phyloP scores from a whole-genome alignment of 2,113 vertebrate species.

The Lasiurus cinereus region DNA sequence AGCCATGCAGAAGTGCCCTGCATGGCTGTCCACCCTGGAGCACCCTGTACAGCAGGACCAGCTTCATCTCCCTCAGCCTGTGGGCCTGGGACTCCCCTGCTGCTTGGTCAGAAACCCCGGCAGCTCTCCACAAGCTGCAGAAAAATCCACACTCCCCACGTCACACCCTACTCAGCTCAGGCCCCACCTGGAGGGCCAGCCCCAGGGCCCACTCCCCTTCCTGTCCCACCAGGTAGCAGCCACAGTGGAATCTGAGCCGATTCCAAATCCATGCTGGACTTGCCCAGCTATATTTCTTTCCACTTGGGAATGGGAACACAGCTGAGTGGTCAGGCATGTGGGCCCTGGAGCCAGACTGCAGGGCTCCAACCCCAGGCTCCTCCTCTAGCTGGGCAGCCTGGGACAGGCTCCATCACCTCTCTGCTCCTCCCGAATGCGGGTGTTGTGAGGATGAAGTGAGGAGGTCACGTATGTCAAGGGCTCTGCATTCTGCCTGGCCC shows the following conservation, averaged over 20 bases:
- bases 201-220: background rate
- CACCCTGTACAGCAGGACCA: background rate
- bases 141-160: rapidly evolving
- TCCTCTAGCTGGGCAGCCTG: background rate
- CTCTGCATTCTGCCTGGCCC: background rate
- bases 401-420: background rate
- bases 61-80: background rate
- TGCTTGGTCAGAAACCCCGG: background rate
- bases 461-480: background rate
- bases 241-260: background rate
- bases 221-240: background rate
- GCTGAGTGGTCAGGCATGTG: rapidly evolving
- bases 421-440: background rate
- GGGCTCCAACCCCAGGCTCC: background rate
- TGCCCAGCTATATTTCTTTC: background rate
- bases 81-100: background rate
- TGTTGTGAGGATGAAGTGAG: no score
- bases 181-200: background rate
- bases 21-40: background rate
- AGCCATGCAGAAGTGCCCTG: background rate
- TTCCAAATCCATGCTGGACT: background rate
- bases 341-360: background rate
- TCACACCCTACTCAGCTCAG: background rate
- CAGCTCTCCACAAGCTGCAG: background rate
- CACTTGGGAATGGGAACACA: rapidly evolving